Evolutionary conservation across 1,140 invertebrate genomes (phyloP).

Genomic region (Euura lappo): DNA sequence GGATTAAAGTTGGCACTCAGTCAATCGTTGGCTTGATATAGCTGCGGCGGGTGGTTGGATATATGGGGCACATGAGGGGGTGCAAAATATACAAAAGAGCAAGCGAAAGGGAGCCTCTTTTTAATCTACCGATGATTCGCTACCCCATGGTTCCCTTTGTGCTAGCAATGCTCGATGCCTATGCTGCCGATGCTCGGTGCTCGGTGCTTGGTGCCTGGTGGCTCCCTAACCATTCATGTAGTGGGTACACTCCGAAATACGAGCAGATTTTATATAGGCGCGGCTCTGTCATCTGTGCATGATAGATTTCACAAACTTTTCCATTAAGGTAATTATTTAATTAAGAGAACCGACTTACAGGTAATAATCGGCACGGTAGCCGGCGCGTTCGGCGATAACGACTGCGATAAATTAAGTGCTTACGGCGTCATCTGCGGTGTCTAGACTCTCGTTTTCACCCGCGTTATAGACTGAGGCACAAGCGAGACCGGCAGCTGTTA

Average conservation of each 20-base stretch:
- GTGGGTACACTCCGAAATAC: neutral
- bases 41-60: conserved; percentile 4
- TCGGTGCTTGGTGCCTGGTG: neutral
- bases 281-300: conserved; percentile 11
- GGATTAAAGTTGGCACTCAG: neutral
- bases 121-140: conserved; percentile 7
- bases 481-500: neutral
- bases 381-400: conserved; percentile 29
- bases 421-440: conserved; percentile 43
- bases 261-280: conserved; percentile 10
- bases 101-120: conserved; percentile 6
- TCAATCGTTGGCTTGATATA: conserved; percentile 1
- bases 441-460: conserved; percentile 2
- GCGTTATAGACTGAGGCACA: neutral
- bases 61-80: conserved; percentile 2
- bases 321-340: conserved; percentile 55
- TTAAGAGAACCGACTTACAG: conserved; percentile 19
- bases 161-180: neutral
- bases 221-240: neutral
- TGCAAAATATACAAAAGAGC: conserved; percentile 7
- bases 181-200: neutral
- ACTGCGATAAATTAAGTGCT: conserved; percentile 31
- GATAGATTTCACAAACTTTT: conserved; percentile 40
- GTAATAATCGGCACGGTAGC: conserved; percentile 46
- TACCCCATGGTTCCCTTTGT: conserved; percentile 6